Evolutionary conservation across 2,797 vertebrate genomes (phyloP), one percentile per base, ranked within the genome.

Genomic region (Sebastes oblongus): DNA sequence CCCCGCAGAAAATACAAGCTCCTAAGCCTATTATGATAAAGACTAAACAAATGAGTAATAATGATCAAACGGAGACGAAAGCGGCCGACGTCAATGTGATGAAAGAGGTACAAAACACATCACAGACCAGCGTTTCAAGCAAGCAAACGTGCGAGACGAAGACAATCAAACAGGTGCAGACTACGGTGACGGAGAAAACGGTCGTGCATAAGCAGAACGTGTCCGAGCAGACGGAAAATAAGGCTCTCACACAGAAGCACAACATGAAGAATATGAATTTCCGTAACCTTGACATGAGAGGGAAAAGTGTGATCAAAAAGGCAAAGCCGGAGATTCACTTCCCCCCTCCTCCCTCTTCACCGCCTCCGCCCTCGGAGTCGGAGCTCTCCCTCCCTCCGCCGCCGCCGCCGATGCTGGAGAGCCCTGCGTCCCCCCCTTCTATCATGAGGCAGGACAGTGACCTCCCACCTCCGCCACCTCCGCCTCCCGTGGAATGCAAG

Each of bases 341-440:
- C 72, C 97, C 96, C 0, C 97, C 97, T 65, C 96, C 95, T 32
- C 96, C 95, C 2, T 76, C 83, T 2, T 95, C 95, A 0, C 95
- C 95, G 1, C 96, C 95, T 61, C 95, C 95, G 1, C 90, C 91
- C 5, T 96, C 96, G 56, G 96, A 97, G 91, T 95, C 94, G 3
- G 97, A 98, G 86, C 91, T 97, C 75, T 97, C 96, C 62, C 95
- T 97, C 50, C 97, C 96, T 77, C 95, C 96, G 0, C 97, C 97
- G 2, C 97, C 97, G 3, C 95, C 97, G 4, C 95, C 96, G 2
- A 91, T 96, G 79, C 81, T 91, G 27, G 89, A 94, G 71, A 89
- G 85, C 81, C 92, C 93, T 1, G 83, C 58, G 3, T 86, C 89
- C 46, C 76, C 87, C 36, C 90, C 91, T 30, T 78, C 92, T 18